These are phyloP conservation scores for Melanerpes aurifrons DNA, from an alignment of 2,113 vertebrate species.

Conservation along the genomic window DNA sequence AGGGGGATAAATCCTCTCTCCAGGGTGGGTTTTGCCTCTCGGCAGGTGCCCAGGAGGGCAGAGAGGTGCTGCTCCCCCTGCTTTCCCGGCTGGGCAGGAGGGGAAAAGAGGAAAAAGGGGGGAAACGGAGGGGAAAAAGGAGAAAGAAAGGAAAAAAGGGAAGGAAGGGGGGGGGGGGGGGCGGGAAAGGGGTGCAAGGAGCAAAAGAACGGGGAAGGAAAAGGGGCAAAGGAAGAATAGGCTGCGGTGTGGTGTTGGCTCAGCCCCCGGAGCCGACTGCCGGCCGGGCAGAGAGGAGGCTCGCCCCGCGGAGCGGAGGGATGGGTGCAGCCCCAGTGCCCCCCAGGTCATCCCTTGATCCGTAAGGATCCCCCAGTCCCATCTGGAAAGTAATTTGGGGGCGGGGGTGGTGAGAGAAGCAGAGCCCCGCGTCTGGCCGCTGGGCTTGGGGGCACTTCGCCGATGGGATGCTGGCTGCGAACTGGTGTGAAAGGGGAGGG, in stretches of 20 bases:
- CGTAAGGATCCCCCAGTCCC: not conserved
- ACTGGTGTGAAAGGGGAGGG: not conserved
- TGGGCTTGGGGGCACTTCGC: not conserved
- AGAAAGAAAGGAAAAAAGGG: rapidly evolving
- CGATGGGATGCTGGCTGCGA: not conserved
- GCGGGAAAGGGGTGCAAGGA: no score
- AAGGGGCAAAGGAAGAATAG: no score
- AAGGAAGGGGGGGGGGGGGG: rapidly evolving
- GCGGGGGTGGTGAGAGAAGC: not conserved
- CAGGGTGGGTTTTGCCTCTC: not conserved
- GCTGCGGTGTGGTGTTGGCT: not conserved
- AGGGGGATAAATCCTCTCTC: not conserved
- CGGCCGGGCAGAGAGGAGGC: not conserved
- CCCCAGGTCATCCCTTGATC: not conserved
- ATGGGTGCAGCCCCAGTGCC: not conserved
- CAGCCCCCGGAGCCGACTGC: not conserved
- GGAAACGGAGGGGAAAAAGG: rapidly evolving
- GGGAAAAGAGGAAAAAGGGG: no score
- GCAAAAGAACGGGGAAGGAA: no score
- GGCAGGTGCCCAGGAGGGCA: not conserved
- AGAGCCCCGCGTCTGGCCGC: no score
- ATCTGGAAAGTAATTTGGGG: not conserved
- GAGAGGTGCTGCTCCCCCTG: not conserved
- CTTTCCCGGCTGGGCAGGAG: not conserved
- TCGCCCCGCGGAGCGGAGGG: not conserved